These are phyloP conservation scores for Balearica regulorum DNA, from an alignment of 2,797 vertebrate genomes.

Conservation along the genomic window DNA sequence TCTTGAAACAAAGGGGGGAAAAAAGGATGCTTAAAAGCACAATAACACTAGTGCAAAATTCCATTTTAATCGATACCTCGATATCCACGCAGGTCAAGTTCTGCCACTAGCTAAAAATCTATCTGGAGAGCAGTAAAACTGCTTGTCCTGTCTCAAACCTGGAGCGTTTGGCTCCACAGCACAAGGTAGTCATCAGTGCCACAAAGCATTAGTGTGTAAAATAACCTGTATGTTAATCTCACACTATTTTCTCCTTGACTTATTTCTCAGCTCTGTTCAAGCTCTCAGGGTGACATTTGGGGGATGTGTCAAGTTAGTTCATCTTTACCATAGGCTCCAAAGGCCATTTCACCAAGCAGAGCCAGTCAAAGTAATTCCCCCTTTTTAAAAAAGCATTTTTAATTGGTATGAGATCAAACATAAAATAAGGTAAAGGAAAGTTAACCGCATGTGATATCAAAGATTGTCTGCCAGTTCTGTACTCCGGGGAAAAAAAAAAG, in stretches of 20 bases:
- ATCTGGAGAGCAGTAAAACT: not conserved
- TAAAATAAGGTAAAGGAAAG: not conserved
- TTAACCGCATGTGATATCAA: not conserved
- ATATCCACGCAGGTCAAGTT: not conserved
- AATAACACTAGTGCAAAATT: not conserved
- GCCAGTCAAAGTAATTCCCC: not conserved
- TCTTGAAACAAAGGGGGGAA: not conserved
- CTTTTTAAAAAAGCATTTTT: not conserved
- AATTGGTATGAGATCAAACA: not conserved
- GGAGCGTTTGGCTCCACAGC: not conserved
- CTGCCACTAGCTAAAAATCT: not conserved
- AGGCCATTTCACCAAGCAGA: not conserved
- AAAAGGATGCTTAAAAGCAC: not conserved
- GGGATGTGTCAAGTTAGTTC: not conserved
- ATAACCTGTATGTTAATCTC: conserved; percentile 1
- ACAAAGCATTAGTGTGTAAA: not conserved
- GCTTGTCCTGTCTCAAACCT: not conserved
- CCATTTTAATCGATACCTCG: not conserved
- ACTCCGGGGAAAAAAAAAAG: not conserved
- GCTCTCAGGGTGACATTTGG: not conserved
- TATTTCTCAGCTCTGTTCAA: conserved; percentile 1
- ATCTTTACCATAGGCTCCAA: not conserved
- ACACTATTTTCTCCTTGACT: conserved; percentile 7
- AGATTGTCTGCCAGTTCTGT: not conserved
- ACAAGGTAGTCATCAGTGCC: not conserved